Conservation (phyloP, 2,888 invertebrate genomes). For the Drosophila rellima region DNA sequence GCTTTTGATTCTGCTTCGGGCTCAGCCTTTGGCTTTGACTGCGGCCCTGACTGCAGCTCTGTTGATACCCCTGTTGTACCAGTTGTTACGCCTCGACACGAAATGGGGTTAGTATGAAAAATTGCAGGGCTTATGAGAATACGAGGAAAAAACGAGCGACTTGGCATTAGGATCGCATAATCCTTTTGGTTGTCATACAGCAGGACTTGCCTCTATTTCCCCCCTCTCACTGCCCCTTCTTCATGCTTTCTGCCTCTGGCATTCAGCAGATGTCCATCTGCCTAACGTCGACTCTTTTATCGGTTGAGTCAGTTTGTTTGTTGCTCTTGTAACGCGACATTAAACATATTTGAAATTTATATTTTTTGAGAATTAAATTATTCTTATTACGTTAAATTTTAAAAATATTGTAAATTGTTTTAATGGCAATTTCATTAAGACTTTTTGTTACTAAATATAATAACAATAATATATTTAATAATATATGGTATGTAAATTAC, state of each 20-base stretch:
- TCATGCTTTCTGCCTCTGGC: conserved; percentile 28
- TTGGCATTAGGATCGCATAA: conserved; percentile 60
- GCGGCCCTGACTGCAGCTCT: conserved; percentile 1
- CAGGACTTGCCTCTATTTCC: conserved; percentile 4
- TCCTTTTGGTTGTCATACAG: conserved; percentile 56
- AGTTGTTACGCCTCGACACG: conserved; percentile 21
- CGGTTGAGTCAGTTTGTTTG: not conserved
- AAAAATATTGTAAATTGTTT: no score
- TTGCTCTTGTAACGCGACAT: conserved; percentile 1
- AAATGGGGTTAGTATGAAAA: conserved; percentile 60
- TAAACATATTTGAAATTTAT: not conserved
- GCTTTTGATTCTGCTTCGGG: not conserved
- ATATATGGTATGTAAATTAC: no score
- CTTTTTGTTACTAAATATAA: no score
- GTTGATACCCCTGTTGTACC: conserved; percentile 11
- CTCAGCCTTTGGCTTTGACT: conserved; percentile 3
- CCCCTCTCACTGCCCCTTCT: not conserved
- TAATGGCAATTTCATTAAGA: no score
- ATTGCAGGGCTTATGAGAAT: conserved; percentile 53
- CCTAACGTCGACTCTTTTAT: conserved; percentile 3
- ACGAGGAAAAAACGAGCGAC: conserved; percentile 29
- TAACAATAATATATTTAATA: no score
- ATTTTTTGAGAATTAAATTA: not conserved
- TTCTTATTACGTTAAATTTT: no score
- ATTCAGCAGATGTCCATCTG: conserved; percentile 37